Evolutionary conservation across 2,113 vertebrate species (phyloP).

Genomic region (Ciconia stormi): DNA sequence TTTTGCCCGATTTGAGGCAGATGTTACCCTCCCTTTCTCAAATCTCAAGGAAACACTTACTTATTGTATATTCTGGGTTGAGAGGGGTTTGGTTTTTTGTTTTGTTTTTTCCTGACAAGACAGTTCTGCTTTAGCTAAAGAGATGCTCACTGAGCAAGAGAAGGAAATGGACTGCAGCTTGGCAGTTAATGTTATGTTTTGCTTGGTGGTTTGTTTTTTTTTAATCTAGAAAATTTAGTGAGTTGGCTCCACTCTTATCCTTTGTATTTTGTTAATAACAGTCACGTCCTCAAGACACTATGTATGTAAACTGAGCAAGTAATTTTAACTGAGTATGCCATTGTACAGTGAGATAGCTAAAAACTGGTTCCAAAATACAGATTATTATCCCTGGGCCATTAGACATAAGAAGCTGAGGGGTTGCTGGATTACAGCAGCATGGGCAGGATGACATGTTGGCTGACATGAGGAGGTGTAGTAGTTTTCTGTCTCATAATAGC

Average conservation of each 20-base stretch:
- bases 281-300: rapidly evolving
- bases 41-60: rapidly evolving
- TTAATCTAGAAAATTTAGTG: background rate
- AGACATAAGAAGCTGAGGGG: background rate
- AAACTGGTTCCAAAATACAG: background rate
- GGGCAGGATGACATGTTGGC: background rate
- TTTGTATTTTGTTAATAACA: background rate
- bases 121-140: background rate
- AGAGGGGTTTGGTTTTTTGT: too few relatives aligned
- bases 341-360: background rate
- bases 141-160: background rate
- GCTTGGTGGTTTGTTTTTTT: background rate
- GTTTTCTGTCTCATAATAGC: background rate
- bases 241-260: rapidly evolving
- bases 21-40: background rate
- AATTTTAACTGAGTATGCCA: background rate
- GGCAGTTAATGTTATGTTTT: background rate
- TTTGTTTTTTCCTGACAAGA: too few relatives aligned
- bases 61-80: rapidly evolving
- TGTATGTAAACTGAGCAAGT: rapidly evolving
- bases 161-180: background rate
- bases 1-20: background rate
- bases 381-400: background rate
- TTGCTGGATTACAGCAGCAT: background rate
- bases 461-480: background rate